Conservation (phyloP, 2,113 vertebrate species). For the Candoia aspera region DNA sequence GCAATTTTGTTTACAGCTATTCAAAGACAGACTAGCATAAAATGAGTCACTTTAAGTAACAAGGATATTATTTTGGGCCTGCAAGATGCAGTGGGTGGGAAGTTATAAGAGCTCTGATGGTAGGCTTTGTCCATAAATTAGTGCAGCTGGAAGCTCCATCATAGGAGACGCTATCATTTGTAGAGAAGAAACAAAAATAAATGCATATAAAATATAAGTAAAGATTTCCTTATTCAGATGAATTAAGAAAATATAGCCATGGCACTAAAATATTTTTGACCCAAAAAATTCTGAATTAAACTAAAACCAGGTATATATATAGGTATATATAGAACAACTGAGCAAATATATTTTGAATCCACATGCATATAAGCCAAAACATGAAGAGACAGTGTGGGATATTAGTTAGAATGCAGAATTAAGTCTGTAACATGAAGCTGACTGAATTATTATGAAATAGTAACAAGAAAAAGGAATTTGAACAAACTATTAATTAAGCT, state of each 20-base stretch:
- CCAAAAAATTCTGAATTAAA: slow-evolving; percentile 11
- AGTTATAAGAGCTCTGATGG: slow-evolving; percentile 19
- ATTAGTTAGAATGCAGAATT: neutral
- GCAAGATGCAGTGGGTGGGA: slow-evolving; percentile 19
- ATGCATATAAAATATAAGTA: neutral
- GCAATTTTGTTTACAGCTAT: neutral
- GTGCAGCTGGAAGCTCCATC: slow-evolving; percentile 7
- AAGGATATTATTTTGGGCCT: slow-evolving; percentile 29
- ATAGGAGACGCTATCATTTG: slow-evolving; percentile 21
- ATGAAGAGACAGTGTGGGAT: neutral
- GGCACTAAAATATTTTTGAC: neutral
- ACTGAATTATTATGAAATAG: neutral
- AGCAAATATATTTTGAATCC: neutral
- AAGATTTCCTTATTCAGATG: neutral
- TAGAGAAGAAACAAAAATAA: slow-evolving; percentile 23
- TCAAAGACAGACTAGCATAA: neutral
- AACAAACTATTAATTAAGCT: neutral
- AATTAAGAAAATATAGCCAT: neutral
- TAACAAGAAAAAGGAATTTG: neutral
- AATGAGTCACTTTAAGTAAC: slow-evolving; percentile 34
- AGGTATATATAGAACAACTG: neutral
- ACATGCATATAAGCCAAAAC: neutral
- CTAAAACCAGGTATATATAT: neutral
- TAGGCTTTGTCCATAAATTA: slow-evolving; percentile 24
- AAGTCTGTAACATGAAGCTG: neutral